Base-by-base conservation (phyloP, 2,888 invertebrate genomes). In the Phalangium opilio region DNA sequence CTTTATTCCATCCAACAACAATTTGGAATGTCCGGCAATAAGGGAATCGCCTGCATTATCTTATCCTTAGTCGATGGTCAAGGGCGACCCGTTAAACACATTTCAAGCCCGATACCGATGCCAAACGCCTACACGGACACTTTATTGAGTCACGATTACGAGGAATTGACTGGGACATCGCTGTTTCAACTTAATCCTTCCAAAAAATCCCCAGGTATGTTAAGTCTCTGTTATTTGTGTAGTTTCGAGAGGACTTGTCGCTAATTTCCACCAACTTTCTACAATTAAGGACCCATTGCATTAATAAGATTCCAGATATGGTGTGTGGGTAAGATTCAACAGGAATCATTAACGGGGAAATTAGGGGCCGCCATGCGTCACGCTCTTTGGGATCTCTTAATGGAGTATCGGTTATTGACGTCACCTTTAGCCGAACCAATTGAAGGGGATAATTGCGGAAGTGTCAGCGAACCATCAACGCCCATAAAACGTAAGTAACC, bases 381-480 rank as follows among this genome's bases (percentile, higher is more conserved):
- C 61, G 75, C 81, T 1, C 71, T 77, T 45, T 81, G 80, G 76
- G 83, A 84, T 62, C 67, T 83, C 20, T 68, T 79, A 11, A 78
- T 75, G 45, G 83, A 83, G 60, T 76, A 74, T 58, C 70, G 73
- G 57, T 67, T 79, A 45, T 65, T 81, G 7, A 74, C 74, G 11
- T 70, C 73, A 8, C 73, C 77, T 2, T 57, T 75, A 46, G 47
- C 50, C 21, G 57, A 59, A 19, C 35, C 45, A 20, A 38, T 50
- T 7, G 15, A 17, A 15, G 46, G 48, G n/a, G 50, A 51, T 18
- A 46, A 55, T 36, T 39, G 47, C 34, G 17, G 41, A 10, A 49
- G 49, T 33, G 50, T 48, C 34, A 58, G 58, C 27, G 60, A 60
- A 50, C 58, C 60, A 11, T 50, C 56, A 2, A 59, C 60, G 10